Percentiles rank a stretch among this genome's conserved stretches.
Evolutionary conservation across 2,888 invertebrate species (phyloP).

Genomic region (Eupithecia tripunctaria): DNA sequence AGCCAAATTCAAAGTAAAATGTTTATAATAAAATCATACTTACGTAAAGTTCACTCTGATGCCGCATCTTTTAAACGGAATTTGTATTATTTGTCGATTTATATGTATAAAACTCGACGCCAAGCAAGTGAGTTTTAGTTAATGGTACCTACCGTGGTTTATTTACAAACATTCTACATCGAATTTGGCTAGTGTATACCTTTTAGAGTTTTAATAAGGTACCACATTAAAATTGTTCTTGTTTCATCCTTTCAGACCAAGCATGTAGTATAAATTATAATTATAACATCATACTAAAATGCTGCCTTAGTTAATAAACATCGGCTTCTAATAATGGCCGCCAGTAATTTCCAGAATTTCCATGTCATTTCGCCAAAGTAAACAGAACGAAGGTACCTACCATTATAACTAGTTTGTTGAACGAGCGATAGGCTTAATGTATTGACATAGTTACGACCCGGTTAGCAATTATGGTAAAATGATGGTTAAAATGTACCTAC

Average conservation of each 20-base stretch:
- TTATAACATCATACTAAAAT: not conserved
- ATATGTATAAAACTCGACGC: no score
- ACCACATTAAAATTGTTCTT: not conserved
- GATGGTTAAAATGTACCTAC: slow-evolving; percentile 9
- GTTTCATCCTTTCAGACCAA: not conserved
- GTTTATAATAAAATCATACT: no score
- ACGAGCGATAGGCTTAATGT: slow-evolving; percentile 42
- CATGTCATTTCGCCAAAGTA: slow-evolving; percentile 32
- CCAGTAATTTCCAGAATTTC: slow-evolving; percentile 20
- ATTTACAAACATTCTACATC: no score
- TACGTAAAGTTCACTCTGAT: no score
- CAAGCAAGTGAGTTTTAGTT: no score
- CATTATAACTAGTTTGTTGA: slow-evolving; percentile 37
- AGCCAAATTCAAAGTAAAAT: no score
- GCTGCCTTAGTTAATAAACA: not conserved
- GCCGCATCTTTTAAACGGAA: no score
- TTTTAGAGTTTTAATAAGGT: not conserved
- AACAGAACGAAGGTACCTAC: slow-evolving; percentile 33
- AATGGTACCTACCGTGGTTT: no score
- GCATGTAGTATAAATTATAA: not conserved
- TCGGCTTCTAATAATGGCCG: slow-evolving; percentile 16
- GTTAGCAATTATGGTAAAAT: slow-evolving; percentile 36
- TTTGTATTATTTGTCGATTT: no score
- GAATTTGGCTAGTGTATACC: not conserved
- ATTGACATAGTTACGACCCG: slow-evolving; percentile 39